phyloP scores from a whole-genome alignment of 2,113 vertebrate genomes.

The Thermophis baileyi region DNA sequence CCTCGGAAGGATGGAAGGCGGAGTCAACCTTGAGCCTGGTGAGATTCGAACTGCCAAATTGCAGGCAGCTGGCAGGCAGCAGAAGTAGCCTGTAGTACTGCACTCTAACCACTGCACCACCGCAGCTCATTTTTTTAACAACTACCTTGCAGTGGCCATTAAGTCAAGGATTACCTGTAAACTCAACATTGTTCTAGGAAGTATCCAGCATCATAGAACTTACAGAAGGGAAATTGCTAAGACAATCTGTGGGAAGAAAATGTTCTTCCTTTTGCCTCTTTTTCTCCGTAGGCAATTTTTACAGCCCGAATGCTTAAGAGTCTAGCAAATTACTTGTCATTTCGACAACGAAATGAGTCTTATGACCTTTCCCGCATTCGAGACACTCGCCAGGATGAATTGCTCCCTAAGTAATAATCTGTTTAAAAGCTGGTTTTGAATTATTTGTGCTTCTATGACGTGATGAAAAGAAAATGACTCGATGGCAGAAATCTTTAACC shows the following conservation, averaged over 20 bases:
- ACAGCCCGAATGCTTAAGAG: neutral
- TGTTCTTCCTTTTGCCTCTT: neutral
- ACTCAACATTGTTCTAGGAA: neutral
- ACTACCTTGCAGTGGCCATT: no score
- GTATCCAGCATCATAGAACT: neutral
- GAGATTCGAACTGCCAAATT: no score
- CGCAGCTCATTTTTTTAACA: no score
- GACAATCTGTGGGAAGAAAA: neutral
- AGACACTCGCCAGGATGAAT: slow-evolving; percentile 1
- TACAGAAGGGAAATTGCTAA: neutral
- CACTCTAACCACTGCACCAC: no score
- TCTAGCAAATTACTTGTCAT: slow-evolving; percentile 16
- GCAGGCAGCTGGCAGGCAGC: no score
- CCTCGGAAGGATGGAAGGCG: no score
- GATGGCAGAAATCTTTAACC: neutral
- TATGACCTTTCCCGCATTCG: neutral
- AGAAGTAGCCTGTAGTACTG: no score
- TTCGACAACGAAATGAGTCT: slow-evolving; percentile 1
- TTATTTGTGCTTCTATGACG: neutral
- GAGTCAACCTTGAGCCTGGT: no score
- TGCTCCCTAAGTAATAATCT: slow-evolving; percentile 1
- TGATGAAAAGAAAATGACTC: neutral
- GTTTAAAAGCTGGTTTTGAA: slow-evolving; percentile 17
- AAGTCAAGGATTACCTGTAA: neutral
- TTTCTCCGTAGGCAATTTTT: neutral